Base-by-base conservation (phyloP, 2,113 vertebrate species). In the Erinaceus europaeus region DNA sequence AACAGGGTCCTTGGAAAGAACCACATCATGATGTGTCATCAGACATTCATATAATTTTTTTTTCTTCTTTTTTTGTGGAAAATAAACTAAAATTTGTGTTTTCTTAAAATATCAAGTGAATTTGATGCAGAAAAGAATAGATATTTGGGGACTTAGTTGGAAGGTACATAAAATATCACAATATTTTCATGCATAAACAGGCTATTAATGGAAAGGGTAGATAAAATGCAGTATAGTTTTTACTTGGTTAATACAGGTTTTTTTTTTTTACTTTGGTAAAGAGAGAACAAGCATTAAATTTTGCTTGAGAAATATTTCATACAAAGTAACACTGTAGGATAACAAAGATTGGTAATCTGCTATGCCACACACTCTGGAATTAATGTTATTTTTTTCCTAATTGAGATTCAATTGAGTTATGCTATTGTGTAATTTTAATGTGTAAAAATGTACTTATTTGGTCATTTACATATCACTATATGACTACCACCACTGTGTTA, bases 1-100 rank as follows among this genome's bases (percentile, higher is more conserved):
- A 75, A 72, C 36, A 69, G 50, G 57, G 64, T 73, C 86, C 86
- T 91, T 89, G 82, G 11, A 79, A 87, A 89, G 42, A 69, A 74
- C 23, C 78, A 80, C 44, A 5, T 38, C 38, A 77, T 32, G 29
- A 72, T 52, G 4, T 40, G 1, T 89, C 62, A 89, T 50, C 27
- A 80, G 10, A 52, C 27, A n/a, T 38, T 79, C 61, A 69, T 20
- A 67, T 32, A 72, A 44, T 53, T 48, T 48, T 9, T 44, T 76
- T 48, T 9, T 44, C 71, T 38, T 67, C 9, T n/a, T 65, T n/a
- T 10, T 90, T 83, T 68, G 17, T 88, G 36, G 38, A 87, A 92
- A 87, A 83, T 65, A 90, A 79, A 4, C 21, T 1, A 36, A 88
- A 42, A 57, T 55, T 50, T n/a, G 23, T 17, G 84, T 42, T 4